phyloP scores from a whole-genome alignment of 2,797 vertebrate species.

The Podargus strigoides region DNA sequence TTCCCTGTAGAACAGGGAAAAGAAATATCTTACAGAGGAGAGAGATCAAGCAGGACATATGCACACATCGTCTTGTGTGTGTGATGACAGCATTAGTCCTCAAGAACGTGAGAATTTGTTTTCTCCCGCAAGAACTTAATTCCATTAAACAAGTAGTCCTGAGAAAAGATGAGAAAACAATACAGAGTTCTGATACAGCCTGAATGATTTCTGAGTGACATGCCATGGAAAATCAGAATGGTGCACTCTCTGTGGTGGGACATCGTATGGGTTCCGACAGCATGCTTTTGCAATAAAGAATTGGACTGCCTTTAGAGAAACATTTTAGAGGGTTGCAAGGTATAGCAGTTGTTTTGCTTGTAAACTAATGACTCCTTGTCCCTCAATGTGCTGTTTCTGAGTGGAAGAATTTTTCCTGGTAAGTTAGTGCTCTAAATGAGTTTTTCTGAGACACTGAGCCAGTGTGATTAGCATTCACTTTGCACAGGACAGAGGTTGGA shows the following conservation, averaged over 20 bases:
- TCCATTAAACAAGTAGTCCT: not conserved
- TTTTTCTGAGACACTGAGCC: not conserved
- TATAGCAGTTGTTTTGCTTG: not conserved
- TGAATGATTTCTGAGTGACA: not conserved
- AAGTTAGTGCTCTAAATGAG: not conserved
- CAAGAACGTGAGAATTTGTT: not conserved
- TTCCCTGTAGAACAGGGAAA: not conserved
- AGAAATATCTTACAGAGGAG: not conserved
- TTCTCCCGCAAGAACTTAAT: not conserved
- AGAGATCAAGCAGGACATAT: not conserved
- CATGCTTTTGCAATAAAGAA: not conserved
- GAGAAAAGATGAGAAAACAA: not conserved
- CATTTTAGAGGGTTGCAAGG: not conserved
- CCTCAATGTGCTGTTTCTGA: not conserved
- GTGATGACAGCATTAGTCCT: not conserved
- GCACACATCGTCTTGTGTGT: not conserved
- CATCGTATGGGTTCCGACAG: not conserved
- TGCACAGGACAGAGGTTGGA: not conserved
- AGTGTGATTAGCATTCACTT: conserved; percentile 17
- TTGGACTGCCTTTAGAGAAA: not conserved
- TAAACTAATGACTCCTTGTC: not conserved
- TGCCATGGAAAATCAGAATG: not conserved
- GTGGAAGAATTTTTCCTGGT: not conserved
- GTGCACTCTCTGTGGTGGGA: not conserved
- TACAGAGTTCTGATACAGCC: not conserved